Conservation (phyloP, 2,113 vertebrate species). For the Prinia subflava region DNA sequence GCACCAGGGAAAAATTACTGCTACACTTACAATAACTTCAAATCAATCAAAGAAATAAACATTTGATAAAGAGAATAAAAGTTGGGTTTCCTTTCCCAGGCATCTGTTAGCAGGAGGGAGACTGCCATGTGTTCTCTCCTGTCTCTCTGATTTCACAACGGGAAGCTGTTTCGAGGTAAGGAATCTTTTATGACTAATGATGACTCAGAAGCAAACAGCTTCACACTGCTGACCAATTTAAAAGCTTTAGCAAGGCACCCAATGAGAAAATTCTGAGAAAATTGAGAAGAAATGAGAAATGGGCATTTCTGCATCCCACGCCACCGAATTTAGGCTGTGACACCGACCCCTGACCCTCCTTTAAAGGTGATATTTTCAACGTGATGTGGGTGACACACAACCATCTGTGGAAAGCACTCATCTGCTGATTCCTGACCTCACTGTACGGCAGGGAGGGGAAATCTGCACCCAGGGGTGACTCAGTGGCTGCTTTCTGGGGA, state of each 20-base stretch:
- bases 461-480: neutral
- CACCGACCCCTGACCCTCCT: neutral
- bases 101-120: neutral
- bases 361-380: neutral
- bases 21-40: neutral
- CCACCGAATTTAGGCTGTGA: neutral
- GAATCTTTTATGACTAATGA: constrained; percentile 25
- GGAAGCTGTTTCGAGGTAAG: neutral
- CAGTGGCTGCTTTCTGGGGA: neutral
- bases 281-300: neutral
- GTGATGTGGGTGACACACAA: neutral
- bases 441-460: neutral
- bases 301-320: neutral
- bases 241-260: neutral
- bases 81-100: neutral
- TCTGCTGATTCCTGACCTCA: neutral
- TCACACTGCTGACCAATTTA: neutral
- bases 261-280: neutral
- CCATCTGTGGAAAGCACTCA: neutral
- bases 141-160: neutral
- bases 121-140: neutral
- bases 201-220: constrained; percentile 24
- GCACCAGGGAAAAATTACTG: neutral
- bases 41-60: neutral
- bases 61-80: neutral